These are phyloP conservation scores for Pteropus rufus DNA, from an alignment of 2,797 vertebrate species.

Conservation along the genomic window DNA sequence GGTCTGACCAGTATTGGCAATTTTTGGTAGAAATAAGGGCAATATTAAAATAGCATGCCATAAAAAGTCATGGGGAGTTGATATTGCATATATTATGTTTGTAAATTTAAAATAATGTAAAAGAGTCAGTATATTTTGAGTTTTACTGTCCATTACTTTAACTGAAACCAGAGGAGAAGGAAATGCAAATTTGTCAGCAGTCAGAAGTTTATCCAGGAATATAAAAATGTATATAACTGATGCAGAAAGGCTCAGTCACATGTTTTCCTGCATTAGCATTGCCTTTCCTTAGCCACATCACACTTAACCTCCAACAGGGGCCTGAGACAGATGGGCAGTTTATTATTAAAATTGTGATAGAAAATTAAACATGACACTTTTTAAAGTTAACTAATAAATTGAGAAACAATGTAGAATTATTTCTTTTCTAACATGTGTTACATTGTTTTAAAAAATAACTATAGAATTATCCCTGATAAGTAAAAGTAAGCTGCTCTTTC, in stretches of 20 bases:
- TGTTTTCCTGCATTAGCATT: background rate
- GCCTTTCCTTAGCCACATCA: background rate
- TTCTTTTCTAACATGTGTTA: background rate
- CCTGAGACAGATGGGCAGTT: rapidly evolving
- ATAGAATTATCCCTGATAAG: rapidly evolving
- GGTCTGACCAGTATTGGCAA: background rate
- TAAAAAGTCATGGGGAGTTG: background rate
- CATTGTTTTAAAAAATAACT: background rate
- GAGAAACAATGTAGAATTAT: background rate
- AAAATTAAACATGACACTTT: background rate
- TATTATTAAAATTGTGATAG: background rate
- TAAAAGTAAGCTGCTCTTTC: background rate
- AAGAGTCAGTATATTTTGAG: background rate
- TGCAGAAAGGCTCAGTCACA: background rate
- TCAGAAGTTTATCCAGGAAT: background rate
- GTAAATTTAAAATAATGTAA: background rate
- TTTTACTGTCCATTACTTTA: background rate
- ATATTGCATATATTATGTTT: background rate
- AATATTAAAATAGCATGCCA: background rate
- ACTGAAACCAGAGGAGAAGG: background rate
- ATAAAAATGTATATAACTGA: background rate
- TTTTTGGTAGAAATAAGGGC: background rate
- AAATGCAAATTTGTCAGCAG: background rate
- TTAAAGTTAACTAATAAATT: background rate
- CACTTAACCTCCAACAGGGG: background rate